phyloP scores from a whole-genome alignment of 2,888 invertebrate species.

The Mycalesis mineus region DNA sequence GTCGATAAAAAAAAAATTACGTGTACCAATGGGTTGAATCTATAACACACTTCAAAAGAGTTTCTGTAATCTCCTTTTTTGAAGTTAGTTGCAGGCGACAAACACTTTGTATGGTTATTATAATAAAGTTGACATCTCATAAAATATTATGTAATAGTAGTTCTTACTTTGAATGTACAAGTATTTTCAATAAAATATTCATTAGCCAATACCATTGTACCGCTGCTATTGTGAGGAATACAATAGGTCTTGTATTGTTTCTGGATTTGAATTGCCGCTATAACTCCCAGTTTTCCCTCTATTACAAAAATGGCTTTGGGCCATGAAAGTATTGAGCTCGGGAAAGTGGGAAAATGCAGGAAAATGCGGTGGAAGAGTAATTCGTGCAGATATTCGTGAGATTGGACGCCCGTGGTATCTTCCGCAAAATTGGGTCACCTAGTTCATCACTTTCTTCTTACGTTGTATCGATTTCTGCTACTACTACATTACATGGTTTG shows the following conservation, averaged over 20 bases:
- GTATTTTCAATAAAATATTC: slow-evolving; percentile 9
- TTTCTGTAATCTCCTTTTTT: too few relatives aligned
- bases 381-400: slow-evolving; percentile 2
- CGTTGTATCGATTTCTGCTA: slow-evolving; percentile 29
- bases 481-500: not conserved
- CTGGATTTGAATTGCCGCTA: slow-evolving; percentile 3
- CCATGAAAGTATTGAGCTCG: slow-evolving; percentile 3
- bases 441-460: slow-evolving; percentile 30
- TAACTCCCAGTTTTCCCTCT: not conserved
- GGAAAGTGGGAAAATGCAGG: slow-evolving; percentile 10
- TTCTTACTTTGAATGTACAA: not conserved
- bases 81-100: too few relatives aligned
- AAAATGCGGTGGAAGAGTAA: slow-evolving; percentile 9
- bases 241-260: slow-evolving; percentile 8
- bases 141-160: too few relatives aligned
- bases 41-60: too few relatives aligned
- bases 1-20: too few relatives aligned
- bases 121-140: too few relatives aligned
- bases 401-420: not conserved
- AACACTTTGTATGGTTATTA: too few relatives aligned
- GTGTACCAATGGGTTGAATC: too few relatives aligned
- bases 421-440: slow-evolving; percentile 28
- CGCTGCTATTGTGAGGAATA: slow-evolving; percentile 4
- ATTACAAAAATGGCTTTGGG: slow-evolving; percentile 15
- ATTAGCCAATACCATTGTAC: slow-evolving; percentile 2